Percentiles rank a stretch among this genome's conserved stretches.
phyloP scores from a whole-genome alignment of 2,113 vertebrate species.

The Peromyscus leucopus region DNA sequence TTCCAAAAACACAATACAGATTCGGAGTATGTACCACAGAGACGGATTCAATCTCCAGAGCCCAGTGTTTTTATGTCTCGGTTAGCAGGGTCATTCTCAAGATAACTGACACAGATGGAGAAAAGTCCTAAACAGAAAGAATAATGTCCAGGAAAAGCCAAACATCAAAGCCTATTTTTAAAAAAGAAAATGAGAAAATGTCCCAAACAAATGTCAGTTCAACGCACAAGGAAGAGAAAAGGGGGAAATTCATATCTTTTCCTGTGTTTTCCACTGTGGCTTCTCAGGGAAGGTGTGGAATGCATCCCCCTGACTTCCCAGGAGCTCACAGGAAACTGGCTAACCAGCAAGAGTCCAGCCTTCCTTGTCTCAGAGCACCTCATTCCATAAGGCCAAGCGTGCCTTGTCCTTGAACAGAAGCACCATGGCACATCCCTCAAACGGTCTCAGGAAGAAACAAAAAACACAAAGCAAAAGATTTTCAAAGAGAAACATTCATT shows the following conservation, averaged over 20 bases:
- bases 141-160: not conserved
- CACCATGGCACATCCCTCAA: conserved; percentile 9
- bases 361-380: conserved; percentile 35
- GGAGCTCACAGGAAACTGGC: not conserved
- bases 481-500: conserved; percentile 7
- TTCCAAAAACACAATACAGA: not conserved
- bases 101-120: not conserved
- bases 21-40: not conserved
- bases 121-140: conserved; percentile 10
- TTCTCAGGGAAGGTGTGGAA: not conserved
- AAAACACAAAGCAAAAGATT: conserved; percentile 26
- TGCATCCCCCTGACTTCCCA: conserved; percentile 13
- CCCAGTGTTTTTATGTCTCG: not conserved
- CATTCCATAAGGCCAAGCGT: conserved; percentile 12
- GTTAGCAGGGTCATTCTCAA: not conserved
- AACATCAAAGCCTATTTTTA: not conserved
- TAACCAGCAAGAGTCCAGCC: not conserved
- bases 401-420: conserved; percentile 61
- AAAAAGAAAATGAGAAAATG: conserved; percentile 41
- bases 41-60: conserved; percentile 12
- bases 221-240: not conserved
- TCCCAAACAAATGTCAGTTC: not conserved
- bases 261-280: not conserved
- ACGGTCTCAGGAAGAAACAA: conserved; percentile 27
- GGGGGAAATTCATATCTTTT: not conserved